Base-by-base conservation (phyloP, 1,140 invertebrate species). In the Littorina saxatilis region DNA sequence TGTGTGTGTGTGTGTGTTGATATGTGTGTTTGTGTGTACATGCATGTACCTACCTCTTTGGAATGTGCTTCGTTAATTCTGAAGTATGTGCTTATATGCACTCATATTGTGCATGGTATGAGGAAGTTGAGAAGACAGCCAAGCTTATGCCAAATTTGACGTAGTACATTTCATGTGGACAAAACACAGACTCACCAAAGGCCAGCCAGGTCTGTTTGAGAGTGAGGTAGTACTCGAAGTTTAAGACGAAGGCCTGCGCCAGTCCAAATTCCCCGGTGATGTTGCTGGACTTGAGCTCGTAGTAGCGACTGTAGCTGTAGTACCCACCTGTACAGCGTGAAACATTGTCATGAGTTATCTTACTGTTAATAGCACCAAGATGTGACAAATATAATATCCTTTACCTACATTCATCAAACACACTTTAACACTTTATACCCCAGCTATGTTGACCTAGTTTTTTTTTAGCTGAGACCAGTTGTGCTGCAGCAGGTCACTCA, bases 201-300 rank as follows among this genome's bases (percentile, higher is more conserved):
- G 91, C 94, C 35, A 98, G 91, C 96, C 96, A 99, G 2, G 95
- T 96, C 52, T 93, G 94, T 83, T 94, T 92, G 84, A 93, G 91
- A 63, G 93, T 91, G 11, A 94, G 89, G 85, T 94, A 94, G 77
- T 93, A 92, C 72, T 88, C 90, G 39, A 94, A 89, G 74, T 94
- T 91, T 4, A 92, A 90, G 11, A 92, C 91, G 84, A 94, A 93
- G 5, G 90, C 90, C 77, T 94, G 92, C 7, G 91, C 79, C 13
- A 90, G 87, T 52, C 91, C 90, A 84, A 84, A 87, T 43, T 87
- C 83, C 35, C 81, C 47, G n/a, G 87, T 89, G 1, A 82, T 72
- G 43, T 88, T 89, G 23, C n/a, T 79, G 52, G 82, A 85, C 85
- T 91, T 92, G 88, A 95, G 93, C 78, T 94, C 93, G 15, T 91